Percentiles rank a stretch among this genome's conserved stretches.
phyloP scores from a whole-genome alignment of 1,140 invertebrate genomes.

The Hyphantria cunea region DNA sequence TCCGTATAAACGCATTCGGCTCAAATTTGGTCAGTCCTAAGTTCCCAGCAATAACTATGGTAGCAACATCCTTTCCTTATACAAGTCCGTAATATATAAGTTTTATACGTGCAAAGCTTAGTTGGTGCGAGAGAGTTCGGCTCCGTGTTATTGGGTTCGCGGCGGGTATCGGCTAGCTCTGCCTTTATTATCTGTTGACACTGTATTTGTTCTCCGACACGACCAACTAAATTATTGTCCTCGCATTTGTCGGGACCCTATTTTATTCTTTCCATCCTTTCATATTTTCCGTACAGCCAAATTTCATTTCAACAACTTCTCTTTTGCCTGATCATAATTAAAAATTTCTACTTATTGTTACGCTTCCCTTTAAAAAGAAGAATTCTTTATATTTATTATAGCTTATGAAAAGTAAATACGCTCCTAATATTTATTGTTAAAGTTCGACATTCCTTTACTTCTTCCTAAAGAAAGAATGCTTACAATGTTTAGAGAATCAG shows the following conservation, averaged over 20 bases:
- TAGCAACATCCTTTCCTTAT: conserved; percentile 39
- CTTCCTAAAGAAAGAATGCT: conserved; percentile 22
- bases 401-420: conserved; percentile 23
- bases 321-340: conserved; percentile 26
- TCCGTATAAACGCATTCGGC: conserved; percentile 36
- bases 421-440: conserved; percentile 23
- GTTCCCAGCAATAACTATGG: conserved; percentile 37
- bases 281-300: conserved; percentile 13
- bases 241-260: conserved; percentile 31
- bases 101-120: conserved; percentile 32
- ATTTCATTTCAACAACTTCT: conserved; percentile 31
- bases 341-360: conserved; percentile 16
- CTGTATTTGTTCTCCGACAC: conserved; percentile 49
- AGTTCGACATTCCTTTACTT: conserved; percentile 22
- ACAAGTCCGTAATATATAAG: conserved; percentile 35
- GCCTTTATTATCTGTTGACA: conserved; percentile 57
- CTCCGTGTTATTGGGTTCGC: conserved; percentile 50
- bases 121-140: not conserved
- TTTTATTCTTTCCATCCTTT: conserved; percentile 31
- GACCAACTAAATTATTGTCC: conserved; percentile 50
- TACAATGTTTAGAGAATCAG: conserved; percentile 25
- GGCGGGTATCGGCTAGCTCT: conserved; percentile 36
- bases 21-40: conserved; percentile 34
- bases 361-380: conserved; percentile 22
- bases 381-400: conserved; percentile 37